Evolutionary conservation across 2,888 invertebrate species (phyloP).

Genomic region (Mythimna loreyi): DNA sequence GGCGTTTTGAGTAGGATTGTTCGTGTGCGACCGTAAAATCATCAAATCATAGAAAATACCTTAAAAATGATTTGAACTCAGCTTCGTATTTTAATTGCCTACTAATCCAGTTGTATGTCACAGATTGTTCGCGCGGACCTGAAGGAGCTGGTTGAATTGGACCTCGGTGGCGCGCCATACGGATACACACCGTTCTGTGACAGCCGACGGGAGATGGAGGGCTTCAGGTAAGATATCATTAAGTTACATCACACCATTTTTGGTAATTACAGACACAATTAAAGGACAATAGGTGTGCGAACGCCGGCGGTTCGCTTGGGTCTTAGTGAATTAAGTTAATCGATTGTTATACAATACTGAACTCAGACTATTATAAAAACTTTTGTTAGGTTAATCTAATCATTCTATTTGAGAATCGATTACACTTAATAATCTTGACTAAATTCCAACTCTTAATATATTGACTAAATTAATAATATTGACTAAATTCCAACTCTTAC

Average conservation of each 20-base stretch:
- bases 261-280: too few relatives aligned
- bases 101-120: constrained; percentile 31
- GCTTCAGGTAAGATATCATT: constrained; percentile 92
- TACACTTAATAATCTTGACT: not conserved
- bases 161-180: constrained; percentile 98
- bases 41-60: not conserved
- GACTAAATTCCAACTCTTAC: not conserved
- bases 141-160: constrained; percentile 97
- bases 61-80: not conserved
- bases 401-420: not conserved
- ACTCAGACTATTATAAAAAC: not conserved
- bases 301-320: too few relatives aligned
- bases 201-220: constrained; percentile 99
- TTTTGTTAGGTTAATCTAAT: not conserved
- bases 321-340: too few relatives aligned
- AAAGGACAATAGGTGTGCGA: too few relatives aligned
- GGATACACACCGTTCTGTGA: constrained; percentile 99
- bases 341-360: not conserved
- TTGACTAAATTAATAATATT: not conserved
- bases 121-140: constrained; percentile 98
- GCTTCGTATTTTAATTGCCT: too few relatives aligned
- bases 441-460: not conserved
- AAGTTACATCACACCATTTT: not conserved
- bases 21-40: too few relatives aligned
- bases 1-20: too few relatives aligned